Percentiles rank a stretch among this genome's conserved stretches.
These are phyloP conservation scores for Panthera leo DNA, from an alignment of 2,113 vertebrate genomes.

Conservation along the genomic window DNA sequence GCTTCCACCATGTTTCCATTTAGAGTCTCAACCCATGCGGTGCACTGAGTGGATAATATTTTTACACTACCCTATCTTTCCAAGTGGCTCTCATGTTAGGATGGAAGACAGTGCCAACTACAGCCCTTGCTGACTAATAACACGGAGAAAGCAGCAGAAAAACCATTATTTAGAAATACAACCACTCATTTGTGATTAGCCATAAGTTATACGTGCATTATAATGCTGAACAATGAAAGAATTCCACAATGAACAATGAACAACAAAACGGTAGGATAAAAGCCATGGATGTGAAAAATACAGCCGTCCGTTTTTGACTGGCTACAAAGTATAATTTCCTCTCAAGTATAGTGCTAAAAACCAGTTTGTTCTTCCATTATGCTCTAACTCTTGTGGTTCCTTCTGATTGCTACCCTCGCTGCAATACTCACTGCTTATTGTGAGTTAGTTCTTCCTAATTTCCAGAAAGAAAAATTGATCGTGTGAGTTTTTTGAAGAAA, in stretches of 20 bases:
- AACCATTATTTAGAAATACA: neutral
- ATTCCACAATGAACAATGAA: neutral
- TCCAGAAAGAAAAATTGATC: slow-evolving; percentile 43
- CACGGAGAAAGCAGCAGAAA: neutral
- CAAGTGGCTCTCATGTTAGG: neutral
- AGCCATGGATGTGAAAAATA: neutral
- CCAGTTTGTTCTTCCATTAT: neutral
- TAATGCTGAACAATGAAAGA: neutral
- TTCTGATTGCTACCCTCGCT: slow-evolving; percentile 26
- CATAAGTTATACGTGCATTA: neutral
- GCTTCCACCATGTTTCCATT: neutral
- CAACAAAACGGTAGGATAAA: neutral
- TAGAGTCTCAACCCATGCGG: neutral
- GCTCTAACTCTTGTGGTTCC: slow-evolving; percentile 59
- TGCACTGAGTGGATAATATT: neutral
- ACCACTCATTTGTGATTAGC: neutral
- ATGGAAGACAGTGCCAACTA: neutral
- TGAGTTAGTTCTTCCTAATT: slow-evolving; percentile 61
- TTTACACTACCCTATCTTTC: neutral
- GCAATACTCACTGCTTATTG: neutral
- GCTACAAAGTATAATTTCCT: neutral
- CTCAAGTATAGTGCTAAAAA: neutral
- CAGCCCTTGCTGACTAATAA: neutral
- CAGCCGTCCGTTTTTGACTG: neutral
- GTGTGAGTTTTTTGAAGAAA: slow-evolving; percentile 37